phyloP scores from a whole-genome alignment of 2,797 vertebrate genomes.

The Mormyrops attenuatus region DNA sequence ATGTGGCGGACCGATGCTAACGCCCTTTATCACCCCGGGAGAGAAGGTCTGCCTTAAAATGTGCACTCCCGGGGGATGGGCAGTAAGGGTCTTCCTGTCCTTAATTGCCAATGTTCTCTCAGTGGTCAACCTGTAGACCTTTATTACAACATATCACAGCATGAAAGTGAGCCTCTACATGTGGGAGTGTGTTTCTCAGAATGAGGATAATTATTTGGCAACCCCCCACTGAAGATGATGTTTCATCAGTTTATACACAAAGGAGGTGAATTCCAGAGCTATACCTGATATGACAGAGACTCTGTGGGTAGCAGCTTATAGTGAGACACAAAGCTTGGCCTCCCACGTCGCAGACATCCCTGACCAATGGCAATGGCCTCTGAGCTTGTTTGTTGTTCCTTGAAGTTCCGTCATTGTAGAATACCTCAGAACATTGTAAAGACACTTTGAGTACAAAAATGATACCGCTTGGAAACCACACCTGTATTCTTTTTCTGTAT shows the following conservation, averaged over 20 bases:
- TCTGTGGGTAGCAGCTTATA: not conserved
- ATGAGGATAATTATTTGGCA: not conserved
- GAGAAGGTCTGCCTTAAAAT: not conserved
- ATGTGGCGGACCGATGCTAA: not conserved
- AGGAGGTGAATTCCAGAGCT: not conserved
- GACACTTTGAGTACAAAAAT: not conserved
- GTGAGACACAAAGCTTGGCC: not conserved
- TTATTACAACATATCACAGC: not conserved
- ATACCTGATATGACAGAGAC: not conserved
- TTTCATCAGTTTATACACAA: not conserved
- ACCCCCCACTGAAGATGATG: not conserved
- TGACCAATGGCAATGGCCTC: not conserved
- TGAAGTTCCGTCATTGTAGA: not conserved
- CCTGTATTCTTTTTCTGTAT: not conserved
- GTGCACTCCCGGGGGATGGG: constrained; percentile 3
- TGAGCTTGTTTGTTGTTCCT: not conserved
- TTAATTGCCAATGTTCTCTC: not conserved
- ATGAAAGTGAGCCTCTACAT: not conserved
- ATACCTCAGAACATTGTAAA: not conserved
- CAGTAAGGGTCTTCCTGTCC: not conserved
- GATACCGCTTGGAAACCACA: not conserved
- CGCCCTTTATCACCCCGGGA: not conserved
- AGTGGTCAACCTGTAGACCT: not conserved
- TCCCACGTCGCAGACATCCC: not conserved
- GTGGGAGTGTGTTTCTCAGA: not conserved